These are phyloP conservation scores for Anthoptus insignis DNA, from an alignment of 2,888 invertebrate species.

Conservation along the genomic window DNA sequence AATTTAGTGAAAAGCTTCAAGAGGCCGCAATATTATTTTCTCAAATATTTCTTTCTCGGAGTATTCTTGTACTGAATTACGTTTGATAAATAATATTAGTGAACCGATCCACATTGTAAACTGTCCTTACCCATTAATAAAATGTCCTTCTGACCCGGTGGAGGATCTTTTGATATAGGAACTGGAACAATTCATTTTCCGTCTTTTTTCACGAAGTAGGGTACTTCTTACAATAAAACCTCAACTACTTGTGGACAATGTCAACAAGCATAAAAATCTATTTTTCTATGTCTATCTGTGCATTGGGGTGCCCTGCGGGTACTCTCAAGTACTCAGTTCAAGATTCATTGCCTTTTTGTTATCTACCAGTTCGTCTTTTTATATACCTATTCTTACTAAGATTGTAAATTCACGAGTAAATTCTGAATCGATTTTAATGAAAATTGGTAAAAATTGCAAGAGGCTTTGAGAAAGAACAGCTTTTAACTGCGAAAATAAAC, in stretches of 20 bases:
- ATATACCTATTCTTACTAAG: no score
- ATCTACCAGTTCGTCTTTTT: neutral
- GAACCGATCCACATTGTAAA: slow-evolving; percentile 53
- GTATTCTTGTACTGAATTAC: slow-evolving; percentile 42
- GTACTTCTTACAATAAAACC: slow-evolving; percentile 62
- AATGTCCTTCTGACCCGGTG: slow-evolving; percentile 56
- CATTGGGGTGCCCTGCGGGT: slow-evolving; percentile 15
- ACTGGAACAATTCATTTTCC: slow-evolving; percentile 67
- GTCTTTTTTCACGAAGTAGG: slow-evolving; percentile 56
- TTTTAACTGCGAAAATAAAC: no score
- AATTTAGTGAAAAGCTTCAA: slow-evolving; percentile 32
- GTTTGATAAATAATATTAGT: slow-evolving; percentile 43
- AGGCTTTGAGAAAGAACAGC: no score
- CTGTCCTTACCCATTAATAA: slow-evolving; percentile 61
- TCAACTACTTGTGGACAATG: slow-evolving; percentile 65
- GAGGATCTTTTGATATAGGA: slow-evolving; percentile 58
- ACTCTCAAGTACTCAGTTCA: neutral
- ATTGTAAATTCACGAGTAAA: no score
- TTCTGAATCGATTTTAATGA: no score
- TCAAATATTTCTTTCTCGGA: slow-evolving; percentile 29
- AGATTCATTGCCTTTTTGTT: neutral
- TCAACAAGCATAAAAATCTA: slow-evolving; percentile 67
- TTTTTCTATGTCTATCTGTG: slow-evolving; percentile 45
- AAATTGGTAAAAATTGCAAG: no score
- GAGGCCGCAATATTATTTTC: slow-evolving; percentile 30